phyloP scores from a whole-genome alignment of 2,113 vertebrate genomes.

The Egretta garzetta region DNA sequence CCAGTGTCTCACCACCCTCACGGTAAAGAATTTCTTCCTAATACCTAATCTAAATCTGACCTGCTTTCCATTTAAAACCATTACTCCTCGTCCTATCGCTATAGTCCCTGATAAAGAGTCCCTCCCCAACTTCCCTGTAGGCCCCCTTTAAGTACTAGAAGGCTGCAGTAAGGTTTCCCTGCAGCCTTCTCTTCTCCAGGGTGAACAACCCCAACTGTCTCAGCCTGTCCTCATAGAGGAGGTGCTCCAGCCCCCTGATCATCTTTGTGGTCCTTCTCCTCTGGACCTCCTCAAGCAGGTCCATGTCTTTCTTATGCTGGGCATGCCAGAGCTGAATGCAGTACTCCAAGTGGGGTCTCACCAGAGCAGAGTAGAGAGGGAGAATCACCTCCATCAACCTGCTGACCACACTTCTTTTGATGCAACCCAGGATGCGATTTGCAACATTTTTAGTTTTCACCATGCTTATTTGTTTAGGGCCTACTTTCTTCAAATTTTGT shows the following conservation, averaged over 20 bases:
- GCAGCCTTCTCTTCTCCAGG: not conserved
- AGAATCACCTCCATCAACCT: not conserved
- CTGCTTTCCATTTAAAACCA: too few relatives aligned
- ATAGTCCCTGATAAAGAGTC: too few relatives aligned
- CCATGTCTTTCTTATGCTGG: not conserved
- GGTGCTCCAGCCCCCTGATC: not conserved
- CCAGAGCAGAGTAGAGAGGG: accelerated
- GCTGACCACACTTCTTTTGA: not conserved
- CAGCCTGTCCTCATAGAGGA: not conserved
- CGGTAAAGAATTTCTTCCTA: not conserved
- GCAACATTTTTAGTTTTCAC: not conserved
- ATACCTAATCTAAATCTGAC: too few relatives aligned
- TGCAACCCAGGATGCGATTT: not conserved
- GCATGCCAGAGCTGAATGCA: not conserved
- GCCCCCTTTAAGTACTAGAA: not conserved
- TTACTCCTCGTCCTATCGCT: too few relatives aligned
- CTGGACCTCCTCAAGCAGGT: not conserved
- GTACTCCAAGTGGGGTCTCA: not conserved
- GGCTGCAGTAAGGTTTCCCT: not conserved
- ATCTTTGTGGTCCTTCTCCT: not conserved
- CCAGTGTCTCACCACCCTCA: not conserved
- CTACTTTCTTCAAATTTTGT: not conserved
- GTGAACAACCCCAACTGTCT: not conserved
- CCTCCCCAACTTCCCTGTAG: too few relatives aligned
- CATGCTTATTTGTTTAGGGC: not conserved